Evolutionary conservation across 2,797 vertebrate species (phyloP).

Genomic region (Fringilla coelebs): DNA sequence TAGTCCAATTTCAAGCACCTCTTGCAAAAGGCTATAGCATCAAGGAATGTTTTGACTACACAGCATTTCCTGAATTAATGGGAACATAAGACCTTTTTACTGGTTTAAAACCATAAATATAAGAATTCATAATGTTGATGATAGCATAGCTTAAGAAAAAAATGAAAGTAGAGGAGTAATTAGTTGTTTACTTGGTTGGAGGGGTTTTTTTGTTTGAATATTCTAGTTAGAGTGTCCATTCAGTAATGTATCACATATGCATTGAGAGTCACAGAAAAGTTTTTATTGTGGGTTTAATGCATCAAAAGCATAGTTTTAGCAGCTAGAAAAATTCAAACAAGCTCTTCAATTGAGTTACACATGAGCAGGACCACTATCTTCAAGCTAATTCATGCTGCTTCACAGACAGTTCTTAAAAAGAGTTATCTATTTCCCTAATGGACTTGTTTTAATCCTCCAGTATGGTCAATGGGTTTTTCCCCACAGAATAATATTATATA

Average conservation of each 20-base stretch:
- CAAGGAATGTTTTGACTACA: background rate
- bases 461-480: background rate
- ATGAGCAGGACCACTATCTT: background rate
- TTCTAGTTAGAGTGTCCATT: background rate
- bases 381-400: background rate
- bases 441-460: background rate
- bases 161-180: background rate
- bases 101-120: background rate
- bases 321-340: background rate
- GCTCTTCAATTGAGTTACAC: background rate
- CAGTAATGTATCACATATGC: background rate
- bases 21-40: background rate
- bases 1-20: background rate
- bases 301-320: background rate
- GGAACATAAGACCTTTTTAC: background rate
- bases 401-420: background rate
- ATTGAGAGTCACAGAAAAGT: background rate
- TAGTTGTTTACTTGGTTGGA: background rate
- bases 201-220: background rate
- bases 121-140: background rate
- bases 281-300: background rate
- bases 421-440: background rate
- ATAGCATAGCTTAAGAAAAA: background rate
- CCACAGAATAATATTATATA: background rate
- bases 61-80: background rate